Percentiles rank a stretch among this genome's conserved stretches.
These are phyloP conservation scores for Luidia sarsii DNA, from an alignment of 53 echinoderm and acorn worm genomes.

Conservation along the genomic window DNA sequence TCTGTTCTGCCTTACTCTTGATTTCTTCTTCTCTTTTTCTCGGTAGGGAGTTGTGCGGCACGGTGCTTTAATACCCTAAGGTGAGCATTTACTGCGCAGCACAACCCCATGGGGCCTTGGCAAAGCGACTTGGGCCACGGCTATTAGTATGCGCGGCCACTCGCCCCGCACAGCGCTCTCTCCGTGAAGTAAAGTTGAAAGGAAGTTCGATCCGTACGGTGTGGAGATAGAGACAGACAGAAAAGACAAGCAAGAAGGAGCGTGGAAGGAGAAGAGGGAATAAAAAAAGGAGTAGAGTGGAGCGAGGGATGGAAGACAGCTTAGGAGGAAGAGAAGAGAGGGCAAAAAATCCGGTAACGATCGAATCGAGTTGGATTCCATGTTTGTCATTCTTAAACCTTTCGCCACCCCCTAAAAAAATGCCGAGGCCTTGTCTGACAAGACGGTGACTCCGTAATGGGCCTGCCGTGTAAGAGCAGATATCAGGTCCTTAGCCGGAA, in stretches of 20 bases:
- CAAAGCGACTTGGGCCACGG: background rate
- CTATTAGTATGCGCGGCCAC: slow-evolving; percentile 42
- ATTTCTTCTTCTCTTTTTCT: no score
- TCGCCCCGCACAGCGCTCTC: slow-evolving; percentile 13
- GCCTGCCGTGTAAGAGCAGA: background rate
- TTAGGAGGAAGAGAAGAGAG: background rate
- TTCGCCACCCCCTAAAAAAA: slow-evolving; percentile 28
- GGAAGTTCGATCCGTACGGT: slow-evolving; percentile 35
- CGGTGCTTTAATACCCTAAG: background rate
- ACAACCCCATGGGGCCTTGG: slow-evolving; percentile 7
- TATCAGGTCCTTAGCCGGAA: slow-evolving; percentile 40
- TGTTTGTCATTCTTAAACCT: slow-evolving; percentile 49
- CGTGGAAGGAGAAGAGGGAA: background rate
- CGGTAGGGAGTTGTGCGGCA: no score
- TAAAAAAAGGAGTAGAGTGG: no score
- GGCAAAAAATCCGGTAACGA: slow-evolving; percentile 35
- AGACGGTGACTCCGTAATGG: background rate
- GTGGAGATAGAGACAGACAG: background rate
- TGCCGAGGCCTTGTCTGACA: slow-evolving; percentile 35
- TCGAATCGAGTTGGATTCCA: slow-evolving; percentile 37
- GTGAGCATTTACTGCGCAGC: slow-evolving; percentile 41
- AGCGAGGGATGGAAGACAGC: no score
- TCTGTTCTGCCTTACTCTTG: background rate
- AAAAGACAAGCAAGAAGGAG: background rate
- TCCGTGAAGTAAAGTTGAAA: slow-evolving; percentile 36